Evolutionary conservation across 2,888 invertebrate genomes (phyloP), one percentile per base, ranked within the genome.

Genomic region (Callyntrura guangdongensis): DNA sequence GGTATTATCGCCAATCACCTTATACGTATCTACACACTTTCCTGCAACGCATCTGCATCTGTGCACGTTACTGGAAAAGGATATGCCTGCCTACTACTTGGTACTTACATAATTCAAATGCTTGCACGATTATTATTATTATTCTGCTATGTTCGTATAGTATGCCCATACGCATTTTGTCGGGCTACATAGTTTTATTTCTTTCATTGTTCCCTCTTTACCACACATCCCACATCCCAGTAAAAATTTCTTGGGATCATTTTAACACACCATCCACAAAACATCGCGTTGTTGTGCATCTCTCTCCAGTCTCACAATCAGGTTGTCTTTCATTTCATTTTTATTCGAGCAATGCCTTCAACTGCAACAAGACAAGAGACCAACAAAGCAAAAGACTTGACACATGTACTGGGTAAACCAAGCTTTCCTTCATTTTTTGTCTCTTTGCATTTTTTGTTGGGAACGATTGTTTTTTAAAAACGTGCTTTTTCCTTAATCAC

Each of bases 401-500:
- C n/a, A 36, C 67, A 12, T 64, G 27, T 27, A 17, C 36, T 27
- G 12, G 53, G 20, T 61, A n/a, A 59, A 61, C 22, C 61, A 61
- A 59, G n/a, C 1, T 45, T 72, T 77, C 77, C 56, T 53, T 53
- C 36, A 36, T 36, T 36, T 36, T 36, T 36, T 77, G 11, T n/a
- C 47, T 72, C 17, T n/a, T n/a, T n/a, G n/a, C 47, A 12, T 77
- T 77, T 77, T n/a, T 77, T 17, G 9, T 49, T 12, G 14, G 47
- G 36, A 36, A 36, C 36, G 49, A 9, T 74, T 74, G 17, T 49
- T 49, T 74, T 36, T 77, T 77, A 11, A 72, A 77, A 56, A 77
- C 77, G 77, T 77, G 77, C 77, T 27, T 53, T 53, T 53, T 77
- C 53, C 11, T 53, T 77, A 53, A 77, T 77, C 77, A 25, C 11